phyloP scores from a whole-genome alignment of 2,113 vertebrate species.

The Jacana jacana region DNA sequence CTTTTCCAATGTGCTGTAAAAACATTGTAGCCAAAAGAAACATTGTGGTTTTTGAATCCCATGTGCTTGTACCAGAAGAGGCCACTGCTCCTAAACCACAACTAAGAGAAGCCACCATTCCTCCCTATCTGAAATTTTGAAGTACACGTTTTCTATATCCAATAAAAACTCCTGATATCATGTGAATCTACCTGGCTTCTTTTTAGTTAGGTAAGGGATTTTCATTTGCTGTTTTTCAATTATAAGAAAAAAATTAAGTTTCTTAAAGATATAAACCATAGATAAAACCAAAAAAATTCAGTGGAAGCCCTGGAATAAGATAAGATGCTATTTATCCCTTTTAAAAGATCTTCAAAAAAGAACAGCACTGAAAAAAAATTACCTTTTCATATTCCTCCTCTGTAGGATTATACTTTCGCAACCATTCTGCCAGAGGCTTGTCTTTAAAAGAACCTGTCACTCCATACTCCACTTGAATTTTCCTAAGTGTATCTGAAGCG shows the following conservation, averaged over 20 bases:
- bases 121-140: neutral
- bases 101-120: neutral
- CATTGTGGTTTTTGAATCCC: neutral
- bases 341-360: neutral
- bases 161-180: neutral
- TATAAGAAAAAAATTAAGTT: neutral
- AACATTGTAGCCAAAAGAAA: neutral
- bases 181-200: neutral
- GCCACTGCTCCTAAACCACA: neutral
- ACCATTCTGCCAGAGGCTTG: conserved; percentile 97
- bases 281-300: neutral
- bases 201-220: neutral
- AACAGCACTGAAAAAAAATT: neutral
- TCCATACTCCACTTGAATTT: conserved; percentile 98
- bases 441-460: conserved; percentile 98
- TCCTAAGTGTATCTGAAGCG: conserved; percentile 94
- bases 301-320: neutral
- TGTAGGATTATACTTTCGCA: conserved; percentile 95
- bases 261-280: neutral
- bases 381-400: conserved; percentile 99
- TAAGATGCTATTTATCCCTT: neutral
- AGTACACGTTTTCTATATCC: neutral
- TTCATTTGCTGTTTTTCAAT: neutral
- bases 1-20: neutral
- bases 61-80: neutral